Conservation (phyloP, 2,113 vertebrate species). For the Rhinolophus ferrumequinum region DNA sequence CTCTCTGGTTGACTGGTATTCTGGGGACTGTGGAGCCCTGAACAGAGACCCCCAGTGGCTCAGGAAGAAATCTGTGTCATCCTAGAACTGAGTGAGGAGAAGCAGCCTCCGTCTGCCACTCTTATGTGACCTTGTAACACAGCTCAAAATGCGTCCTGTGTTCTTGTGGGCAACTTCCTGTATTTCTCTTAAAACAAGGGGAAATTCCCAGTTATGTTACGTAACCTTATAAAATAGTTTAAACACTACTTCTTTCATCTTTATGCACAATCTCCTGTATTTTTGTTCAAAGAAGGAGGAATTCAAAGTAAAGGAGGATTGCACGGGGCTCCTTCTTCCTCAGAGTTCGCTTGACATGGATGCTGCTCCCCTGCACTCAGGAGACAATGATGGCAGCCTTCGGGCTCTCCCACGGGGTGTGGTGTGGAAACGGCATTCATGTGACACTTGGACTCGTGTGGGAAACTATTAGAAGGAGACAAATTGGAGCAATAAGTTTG, state of each 20-base stretch:
- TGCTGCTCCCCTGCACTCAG: accelerated
- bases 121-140: neutral
- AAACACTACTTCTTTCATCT: neutral
- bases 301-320: neutral
- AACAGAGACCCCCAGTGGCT: neutral
- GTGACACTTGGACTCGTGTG: accelerated
- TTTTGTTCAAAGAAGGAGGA: neutral
- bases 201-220: neutral
- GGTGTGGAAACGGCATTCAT: neutral
- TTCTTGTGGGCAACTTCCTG: neutral
- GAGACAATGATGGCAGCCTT: neutral
- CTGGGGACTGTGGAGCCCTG: neutral
- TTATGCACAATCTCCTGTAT: neutral
- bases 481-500: neutral
- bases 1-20: neutral
- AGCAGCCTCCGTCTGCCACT: neutral
- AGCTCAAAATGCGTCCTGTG: neutral
- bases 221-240: neutral
- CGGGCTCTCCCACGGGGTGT: no score
- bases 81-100: neutral
- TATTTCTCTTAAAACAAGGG: neutral
- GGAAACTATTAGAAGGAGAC: neutral
- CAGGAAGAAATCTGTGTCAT: neutral
- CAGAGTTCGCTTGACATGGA: neutral
- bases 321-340: accelerated